Evolutionary conservation across 2,797 vertebrate species (phyloP), one percentile per base, ranked within the genome.

Genomic region (Enteromius paludinosus): DNA sequence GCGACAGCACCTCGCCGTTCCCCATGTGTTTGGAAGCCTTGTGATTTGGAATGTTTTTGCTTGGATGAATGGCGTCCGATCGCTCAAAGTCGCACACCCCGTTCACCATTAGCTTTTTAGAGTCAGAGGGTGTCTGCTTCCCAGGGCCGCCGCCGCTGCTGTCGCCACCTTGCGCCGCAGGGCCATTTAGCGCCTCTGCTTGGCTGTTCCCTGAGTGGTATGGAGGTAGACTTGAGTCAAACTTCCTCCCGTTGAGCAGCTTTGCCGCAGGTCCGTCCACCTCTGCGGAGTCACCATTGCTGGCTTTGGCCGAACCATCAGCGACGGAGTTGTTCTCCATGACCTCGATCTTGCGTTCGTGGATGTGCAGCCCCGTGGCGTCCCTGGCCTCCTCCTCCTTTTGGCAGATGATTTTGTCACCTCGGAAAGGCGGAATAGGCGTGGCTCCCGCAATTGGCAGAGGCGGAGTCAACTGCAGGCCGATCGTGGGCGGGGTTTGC

Each of bases 41-140:
- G 94, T 98, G 98, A 98, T 99, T 99, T 96, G 97, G 97, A 99
- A 99, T 98, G 98, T 96, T 99, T 98, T 95, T 99, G 96, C 95
- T 97, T 89, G 97, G 95, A 94, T 96, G 95, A 91, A 95, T 95
- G 41, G 61, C 25, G 88, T 97, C 96, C 70, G 89, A 95, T 93
- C 96, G 96, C 87, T 98, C 97, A 94, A 97, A 97, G 97, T 99
- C 98, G 95, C 97, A 99, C 90, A 99, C 96, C 88, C 98, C 98
- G 78, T 99, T 99, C 88, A 99, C 94, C 64, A 99, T 93, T 88
- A 96, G 94, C 94, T 96, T 97, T 95, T 95, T 98, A 91, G 96
- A 93, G 93, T 99, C 97, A 69, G 91, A 91, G 91, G 72, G 71
- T 18, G 89, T 93, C 96, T 91, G 93, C 87, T 93, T 94, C 90